Evolutionary conservation across 2,888 invertebrate genomes (phyloP).

Genomic region (Cryptophagus acutangulus): DNA sequence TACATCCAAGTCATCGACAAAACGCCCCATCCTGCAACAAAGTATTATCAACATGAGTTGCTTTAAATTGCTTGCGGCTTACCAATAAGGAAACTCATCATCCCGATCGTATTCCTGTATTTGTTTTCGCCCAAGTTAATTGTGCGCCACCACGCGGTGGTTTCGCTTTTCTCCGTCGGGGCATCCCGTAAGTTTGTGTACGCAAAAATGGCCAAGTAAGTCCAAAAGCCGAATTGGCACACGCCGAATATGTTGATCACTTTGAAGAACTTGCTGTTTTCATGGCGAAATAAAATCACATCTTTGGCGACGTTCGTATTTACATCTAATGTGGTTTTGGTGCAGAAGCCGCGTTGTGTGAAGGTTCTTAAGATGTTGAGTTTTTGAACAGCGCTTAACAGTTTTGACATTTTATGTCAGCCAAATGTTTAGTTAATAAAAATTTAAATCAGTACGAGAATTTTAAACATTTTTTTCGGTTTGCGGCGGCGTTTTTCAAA

Average conservation of each 20-base stretch:
- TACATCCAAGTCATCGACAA: constrained; percentile 72
- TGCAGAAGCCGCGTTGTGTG: neutral
- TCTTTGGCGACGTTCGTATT: constrained; percentile 71
- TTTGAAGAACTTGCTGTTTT: constrained; percentile 66
- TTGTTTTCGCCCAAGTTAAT: constrained; percentile 75
- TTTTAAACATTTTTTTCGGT: too few species aligned
- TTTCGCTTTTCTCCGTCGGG: constrained; percentile 52
- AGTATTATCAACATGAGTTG: too few species aligned
- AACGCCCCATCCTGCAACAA: too few species aligned
- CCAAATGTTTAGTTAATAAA: too few species aligned
- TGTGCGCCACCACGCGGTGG: constrained; percentile 64
- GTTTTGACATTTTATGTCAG: too few species aligned
- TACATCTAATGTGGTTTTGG: constrained; percentile 47
- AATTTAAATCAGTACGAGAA: too few species aligned
- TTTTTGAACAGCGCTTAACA: too few species aligned
- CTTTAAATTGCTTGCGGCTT: too few species aligned
- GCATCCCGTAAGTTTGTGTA: constrained; percentile 62
- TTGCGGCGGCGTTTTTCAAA: too few species aligned
- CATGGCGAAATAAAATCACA: constrained; percentile 70
- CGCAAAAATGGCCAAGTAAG: constrained; percentile 65
- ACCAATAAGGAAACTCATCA: too few species aligned
- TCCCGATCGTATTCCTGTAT: constrained; percentile 66
- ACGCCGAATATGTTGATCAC: constrained; percentile 68
- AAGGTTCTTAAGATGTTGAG: too few species aligned
- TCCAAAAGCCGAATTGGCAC: constrained; percentile 74